These are phyloP conservation scores for Adineta ricciae DNA, from an alignment of 2,888 invertebrate species.

Conservation along the genomic window DNA sequence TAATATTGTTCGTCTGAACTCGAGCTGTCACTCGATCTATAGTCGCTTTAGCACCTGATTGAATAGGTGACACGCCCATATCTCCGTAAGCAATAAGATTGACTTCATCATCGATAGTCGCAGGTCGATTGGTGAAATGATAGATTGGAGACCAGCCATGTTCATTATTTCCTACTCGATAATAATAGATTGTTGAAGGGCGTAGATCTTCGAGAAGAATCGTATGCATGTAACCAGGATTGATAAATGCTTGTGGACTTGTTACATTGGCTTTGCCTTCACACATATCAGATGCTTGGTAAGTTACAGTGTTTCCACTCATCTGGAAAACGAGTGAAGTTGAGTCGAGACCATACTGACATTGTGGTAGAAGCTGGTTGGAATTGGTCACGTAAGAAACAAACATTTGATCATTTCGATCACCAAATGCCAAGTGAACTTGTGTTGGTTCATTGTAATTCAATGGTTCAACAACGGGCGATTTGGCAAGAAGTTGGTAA, in stretches of 20 bases:
- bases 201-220: neutral
- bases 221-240: neutral
- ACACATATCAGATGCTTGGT: neutral
- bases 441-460: neutral
- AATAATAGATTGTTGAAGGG: neutral
- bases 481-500: neutral
- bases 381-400: neutral
- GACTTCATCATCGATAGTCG: neutral
- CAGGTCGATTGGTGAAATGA: no score
- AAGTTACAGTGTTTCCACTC: neutral
- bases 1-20: neutral
- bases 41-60: neutral
- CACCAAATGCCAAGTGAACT: neutral
- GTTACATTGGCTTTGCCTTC: neutral
- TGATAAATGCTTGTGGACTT: neutral
- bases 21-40: neutral
- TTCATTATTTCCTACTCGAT: neutral
- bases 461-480: neutral
- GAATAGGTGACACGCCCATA: neutral
- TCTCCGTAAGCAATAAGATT: neutral
- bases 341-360: neutral
- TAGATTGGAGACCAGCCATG: neutral
- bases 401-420: neutral
- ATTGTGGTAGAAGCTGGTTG: neutral
- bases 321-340: neutral